Evolutionary conservation across 2,113 vertebrate species (phyloP).

Genomic region (Morone saxatilis): DNA sequence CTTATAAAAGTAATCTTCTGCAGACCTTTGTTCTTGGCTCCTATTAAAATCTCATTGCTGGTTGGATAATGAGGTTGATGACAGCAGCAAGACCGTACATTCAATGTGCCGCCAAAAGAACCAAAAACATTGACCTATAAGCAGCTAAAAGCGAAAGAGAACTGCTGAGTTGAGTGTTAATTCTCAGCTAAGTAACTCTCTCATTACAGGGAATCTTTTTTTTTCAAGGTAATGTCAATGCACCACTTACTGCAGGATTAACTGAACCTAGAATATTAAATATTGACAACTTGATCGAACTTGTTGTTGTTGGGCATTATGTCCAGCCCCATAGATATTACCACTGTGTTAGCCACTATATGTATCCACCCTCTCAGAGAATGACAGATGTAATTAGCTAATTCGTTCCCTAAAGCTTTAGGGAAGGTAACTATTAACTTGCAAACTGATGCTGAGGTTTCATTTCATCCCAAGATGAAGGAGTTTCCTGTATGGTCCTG

Average conservation of each 20-base stretch:
- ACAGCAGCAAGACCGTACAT: neutral
- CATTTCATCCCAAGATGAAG: slow-evolving; percentile 94
- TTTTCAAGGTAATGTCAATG: neutral
- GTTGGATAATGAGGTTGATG: neutral
- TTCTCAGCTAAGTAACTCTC: neutral
- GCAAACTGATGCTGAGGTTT: slow-evolving; percentile 18
- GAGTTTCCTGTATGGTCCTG: slow-evolving; percentile 90
- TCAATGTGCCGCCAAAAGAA: neutral
- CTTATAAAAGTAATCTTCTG: neutral
- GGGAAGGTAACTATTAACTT: neutral
- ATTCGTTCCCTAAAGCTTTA: neutral
- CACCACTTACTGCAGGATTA: neutral
- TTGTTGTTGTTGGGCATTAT: neutral
- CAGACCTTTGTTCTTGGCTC: neutral
- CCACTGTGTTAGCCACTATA: neutral
- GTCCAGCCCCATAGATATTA: neutral
- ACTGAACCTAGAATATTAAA: neutral
- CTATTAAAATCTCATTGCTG: neutral
- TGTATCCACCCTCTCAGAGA: neutral
- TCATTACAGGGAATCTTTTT: neutral
- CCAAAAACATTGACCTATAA: neutral
- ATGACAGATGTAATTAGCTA: neutral
- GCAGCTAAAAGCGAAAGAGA: neutral
- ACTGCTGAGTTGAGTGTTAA: neutral
- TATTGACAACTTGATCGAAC: neutral